Evolutionary conservation across 1,140 invertebrate genomes (phyloP).

Genomic region (Rhopalosiphum padi): DNA sequence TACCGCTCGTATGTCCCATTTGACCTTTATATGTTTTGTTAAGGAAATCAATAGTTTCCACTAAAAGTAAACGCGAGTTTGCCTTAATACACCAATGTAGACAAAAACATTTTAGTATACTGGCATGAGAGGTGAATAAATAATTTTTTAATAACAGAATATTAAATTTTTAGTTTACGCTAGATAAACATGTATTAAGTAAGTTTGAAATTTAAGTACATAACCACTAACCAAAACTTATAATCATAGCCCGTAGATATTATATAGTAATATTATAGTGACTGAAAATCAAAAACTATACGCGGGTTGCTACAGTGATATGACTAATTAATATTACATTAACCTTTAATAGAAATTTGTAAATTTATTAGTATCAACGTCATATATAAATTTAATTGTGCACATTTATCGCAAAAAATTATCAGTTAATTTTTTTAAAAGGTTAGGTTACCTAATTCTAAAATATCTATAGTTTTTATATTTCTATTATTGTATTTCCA

Average conservation of each 20-base stretch:
- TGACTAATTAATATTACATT: not conserved
- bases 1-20: not conserved
- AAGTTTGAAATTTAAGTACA: not conserved
- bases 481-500: not conserved
- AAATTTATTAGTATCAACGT: too few species aligned
- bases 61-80: not conserved
- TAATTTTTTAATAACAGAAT: not conserved
- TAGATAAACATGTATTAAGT: not conserved
- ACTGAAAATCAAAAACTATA: not conserved
- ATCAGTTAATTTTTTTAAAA: not conserved
- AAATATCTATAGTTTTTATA: constrained; percentile 15
- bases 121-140: not conserved
- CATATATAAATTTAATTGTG: not conserved
- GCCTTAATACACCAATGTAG: not conserved
- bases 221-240: too few species aligned
- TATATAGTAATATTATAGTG: not conserved
- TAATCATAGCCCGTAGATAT: too few species aligned
- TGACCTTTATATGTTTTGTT: constrained; percentile 16
- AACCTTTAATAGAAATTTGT: too few species aligned
- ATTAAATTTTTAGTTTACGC: not conserved
- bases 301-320: not conserved
- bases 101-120: not conserved
- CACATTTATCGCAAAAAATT: not conserved
- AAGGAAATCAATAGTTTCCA: not conserved
- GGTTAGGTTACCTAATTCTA: not conserved